Evolutionary conservation across 2,113 vertebrate genomes (phyloP), one percentile per base, ranked within the genome.

Genomic region (Condylura cristata): DNA sequence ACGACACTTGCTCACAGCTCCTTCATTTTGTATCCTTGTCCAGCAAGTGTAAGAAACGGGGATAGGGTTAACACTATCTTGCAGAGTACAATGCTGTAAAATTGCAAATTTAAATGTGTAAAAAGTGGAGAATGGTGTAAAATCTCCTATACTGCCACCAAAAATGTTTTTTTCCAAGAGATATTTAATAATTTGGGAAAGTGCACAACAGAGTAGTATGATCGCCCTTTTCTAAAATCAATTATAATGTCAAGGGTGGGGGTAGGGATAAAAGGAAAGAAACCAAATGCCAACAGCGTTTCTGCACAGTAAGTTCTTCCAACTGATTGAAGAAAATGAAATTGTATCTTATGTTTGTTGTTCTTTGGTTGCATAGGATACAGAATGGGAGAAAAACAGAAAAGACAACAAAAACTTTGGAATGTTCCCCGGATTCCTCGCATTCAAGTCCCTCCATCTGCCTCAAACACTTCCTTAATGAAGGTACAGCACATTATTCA

Each of bases 341-440:
- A 85, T 79, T 58, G 71, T 68, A 60, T 46, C 34, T 16, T 95
- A 0, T 94, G 2, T 94, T 95, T 96, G 16, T 68, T 75, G 24
- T 81, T 75, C 18, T 34, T 46, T 86, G 60, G 34, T 80, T 41
- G 24, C 53, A 60, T 20, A 76, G 71, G 37, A 79, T 24, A 72
- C 93, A 91, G 39, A 70, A 97, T 97, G 97, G 30, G 92, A 90
- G 37, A 75, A 79, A 92, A 86, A 9, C 1, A 24, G 96, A 93
- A 87, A 89, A 93, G 26, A 90, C 63, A 84, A 48, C 61, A 24
- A 28, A 80, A 87, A 5, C 20, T 34, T n/a, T 2, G 0, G 28
- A 66, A 24, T 34, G 46, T 12, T 70, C 81, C 79, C 39, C 94
- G 41, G 18, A 80, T 97, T 76, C 74, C 84, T 58, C 0, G 28